These are phyloP conservation scores for Synergus laeviventris DNA, from an alignment of 2,888 invertebrate genomes.

Conservation along the genomic window DNA sequence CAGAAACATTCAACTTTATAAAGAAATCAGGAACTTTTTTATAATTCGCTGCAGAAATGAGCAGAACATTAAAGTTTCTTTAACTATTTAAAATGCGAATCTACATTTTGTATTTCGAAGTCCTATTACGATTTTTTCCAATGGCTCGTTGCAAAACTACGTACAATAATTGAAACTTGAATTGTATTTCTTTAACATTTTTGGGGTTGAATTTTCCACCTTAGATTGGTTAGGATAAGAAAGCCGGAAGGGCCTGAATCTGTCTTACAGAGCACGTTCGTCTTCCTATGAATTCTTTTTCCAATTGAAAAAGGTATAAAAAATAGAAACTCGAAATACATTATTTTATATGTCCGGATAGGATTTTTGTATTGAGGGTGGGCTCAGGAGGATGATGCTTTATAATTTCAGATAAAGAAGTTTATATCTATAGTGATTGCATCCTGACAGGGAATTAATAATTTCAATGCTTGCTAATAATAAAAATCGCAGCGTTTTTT, in stretches of 20 bases:
- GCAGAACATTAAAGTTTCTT: no score
- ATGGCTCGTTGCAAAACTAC: neutral
- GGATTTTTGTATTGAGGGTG: neutral
- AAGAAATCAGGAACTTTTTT: neutral
- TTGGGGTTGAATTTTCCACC: neutral
- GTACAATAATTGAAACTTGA: neutral
- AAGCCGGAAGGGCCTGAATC: neutral
- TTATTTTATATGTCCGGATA: neutral
- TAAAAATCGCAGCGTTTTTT: neutral
- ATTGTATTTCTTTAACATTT: neutral
- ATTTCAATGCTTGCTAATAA: neutral
- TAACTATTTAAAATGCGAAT: no score
- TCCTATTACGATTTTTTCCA: neutral
- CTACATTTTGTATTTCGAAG: no score
- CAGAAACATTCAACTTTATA: neutral
- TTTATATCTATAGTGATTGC: no score
- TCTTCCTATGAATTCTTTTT: neutral
- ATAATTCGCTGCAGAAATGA: neutral
- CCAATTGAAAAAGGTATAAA: neutral
- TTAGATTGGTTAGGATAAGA: neutral
- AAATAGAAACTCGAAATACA: neutral
- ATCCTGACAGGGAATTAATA: no score
- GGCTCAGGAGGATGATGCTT: neutral
- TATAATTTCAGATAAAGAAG: neutral
- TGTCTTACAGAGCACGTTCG: slow-evolving; percentile 3